A percentile compares a stretch with the other conserved stretches of the same genome.
These are phyloP conservation scores for Montifringilla adamsi DNA, from an alignment of 2,113 vertebrate genomes.

Conservation along the genomic window DNA sequence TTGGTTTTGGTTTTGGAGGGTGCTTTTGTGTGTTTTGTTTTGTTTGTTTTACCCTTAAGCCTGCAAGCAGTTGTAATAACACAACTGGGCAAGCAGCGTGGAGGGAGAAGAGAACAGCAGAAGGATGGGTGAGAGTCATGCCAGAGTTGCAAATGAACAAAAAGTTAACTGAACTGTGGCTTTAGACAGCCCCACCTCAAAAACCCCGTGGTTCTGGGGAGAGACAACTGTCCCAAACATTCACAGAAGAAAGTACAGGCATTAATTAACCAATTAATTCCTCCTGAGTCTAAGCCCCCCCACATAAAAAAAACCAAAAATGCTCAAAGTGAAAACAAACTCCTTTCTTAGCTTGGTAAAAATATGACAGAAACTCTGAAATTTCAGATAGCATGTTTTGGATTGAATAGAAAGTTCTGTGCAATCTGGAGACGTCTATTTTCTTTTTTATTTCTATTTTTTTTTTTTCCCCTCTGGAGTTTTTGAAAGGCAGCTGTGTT, in stretches of 20 bases:
- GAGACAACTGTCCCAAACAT: not conserved
- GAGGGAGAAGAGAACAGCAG: not conserved
- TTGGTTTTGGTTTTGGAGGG: not conserved
- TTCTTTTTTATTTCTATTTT: not conserved
- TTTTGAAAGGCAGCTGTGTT: slow-evolving; percentile 6
- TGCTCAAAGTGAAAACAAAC: not conserved
- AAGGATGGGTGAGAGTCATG: not conserved
- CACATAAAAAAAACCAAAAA: not conserved
- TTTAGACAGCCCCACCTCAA: not conserved
- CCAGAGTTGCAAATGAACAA: not conserved
- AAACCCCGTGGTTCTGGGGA: not conserved
- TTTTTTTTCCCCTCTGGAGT: not conserved
- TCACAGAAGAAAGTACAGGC: not conserved
- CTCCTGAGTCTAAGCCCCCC: not conserved
- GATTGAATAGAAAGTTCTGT: not conserved
- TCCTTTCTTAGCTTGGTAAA: not conserved
- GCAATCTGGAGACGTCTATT: not conserved
- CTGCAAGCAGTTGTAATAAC: not conserved
- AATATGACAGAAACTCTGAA: not conserved
- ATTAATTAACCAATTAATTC: not conserved
- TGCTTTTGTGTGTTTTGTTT: not conserved
- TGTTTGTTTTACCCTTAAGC: not conserved
- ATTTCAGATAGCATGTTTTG: not conserved
- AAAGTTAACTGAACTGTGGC: not conserved
- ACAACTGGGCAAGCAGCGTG: not conserved